Evolutionary conservation across 2,888 invertebrate species (phyloP), one percentile per base, ranked within the genome.

Genomic region (Tillus elongatus): DNA sequence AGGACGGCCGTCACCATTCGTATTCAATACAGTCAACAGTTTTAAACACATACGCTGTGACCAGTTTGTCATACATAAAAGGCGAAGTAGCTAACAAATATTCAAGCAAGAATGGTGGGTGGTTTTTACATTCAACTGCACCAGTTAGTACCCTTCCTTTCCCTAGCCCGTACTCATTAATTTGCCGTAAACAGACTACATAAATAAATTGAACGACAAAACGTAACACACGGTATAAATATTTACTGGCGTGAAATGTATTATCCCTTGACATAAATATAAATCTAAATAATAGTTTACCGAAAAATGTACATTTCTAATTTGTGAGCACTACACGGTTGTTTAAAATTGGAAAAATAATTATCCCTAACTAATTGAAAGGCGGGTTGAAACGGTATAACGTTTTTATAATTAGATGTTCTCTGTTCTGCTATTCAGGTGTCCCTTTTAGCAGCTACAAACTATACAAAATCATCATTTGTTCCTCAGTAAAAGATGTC

Each of bases 41-140:
- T 47, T 53, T 51, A 50, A 53, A 53, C 50, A 51, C 47, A 48
- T 47, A 46, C 45, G 43, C 48, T 44, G 48, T 49, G 49, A 49
- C 54, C 52, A 52, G 55, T 57, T 56, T 54, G 53, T 54, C 54
- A 56, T 51, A 49, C 54, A 47, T 53, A 57, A 52, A 57, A 50
- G 56, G 56, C 43, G 45, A 56, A 50, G 51, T 54, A 30, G 44
- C 52, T 42, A 49, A 45, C 46, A 51, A 51, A 53, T 52, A 51
- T 51, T 50, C 53, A 40, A 48, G 45, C 42, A 44, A 42, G 47
- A 43, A 46, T 42, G 44, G 54, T 56, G 53, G 55, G 56, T 52
- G 55, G 51, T 53, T 52, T 52, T 54, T 49, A 48, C 24, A 37
- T 11, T 31, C 13, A 36, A 15, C 28, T 30, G 29, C 10, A 35